phyloP scores from a whole-genome alignment of 92 coral and sea anemone species.

The Anthopleura xanthogrammica region DNA sequence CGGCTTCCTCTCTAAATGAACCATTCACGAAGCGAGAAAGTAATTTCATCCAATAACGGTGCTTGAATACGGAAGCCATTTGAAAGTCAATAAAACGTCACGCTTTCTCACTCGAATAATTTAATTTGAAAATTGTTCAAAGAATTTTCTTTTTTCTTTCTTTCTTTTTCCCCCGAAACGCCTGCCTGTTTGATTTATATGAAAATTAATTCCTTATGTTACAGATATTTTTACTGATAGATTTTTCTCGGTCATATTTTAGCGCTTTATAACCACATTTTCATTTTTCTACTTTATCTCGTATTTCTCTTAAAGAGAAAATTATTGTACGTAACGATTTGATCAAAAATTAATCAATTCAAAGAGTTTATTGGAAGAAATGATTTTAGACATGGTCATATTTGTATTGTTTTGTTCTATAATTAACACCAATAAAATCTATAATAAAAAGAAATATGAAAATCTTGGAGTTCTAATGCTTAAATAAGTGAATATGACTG shows the following conservation, averaged over 20 bases:
- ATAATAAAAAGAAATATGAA: not conserved
- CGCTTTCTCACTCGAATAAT: no score
- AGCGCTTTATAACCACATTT: not conserved
- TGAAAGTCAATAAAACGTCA: not conserved
- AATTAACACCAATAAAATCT: no score
- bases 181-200: no score
- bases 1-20: not conserved
- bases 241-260: not conserved
- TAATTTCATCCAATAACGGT: not conserved
- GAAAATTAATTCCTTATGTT: no score
- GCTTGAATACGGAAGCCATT: not conserved
- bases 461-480: no score
- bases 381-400: not conserved
- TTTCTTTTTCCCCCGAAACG: not conserved
- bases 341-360: not conserved
- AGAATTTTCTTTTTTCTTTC: no score
- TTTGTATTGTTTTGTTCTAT: not conserved
- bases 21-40: not conserved
- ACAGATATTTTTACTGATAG: not conserved
- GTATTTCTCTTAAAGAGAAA: conserved; percentile 11
- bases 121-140: not conserved
- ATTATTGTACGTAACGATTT: not conserved
- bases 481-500: no score
- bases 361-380: not conserved
- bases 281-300: not conserved